Conservation (phyloP, 2,113 vertebrate genomes). For the Haliaeetus leucogaster region DNA sequence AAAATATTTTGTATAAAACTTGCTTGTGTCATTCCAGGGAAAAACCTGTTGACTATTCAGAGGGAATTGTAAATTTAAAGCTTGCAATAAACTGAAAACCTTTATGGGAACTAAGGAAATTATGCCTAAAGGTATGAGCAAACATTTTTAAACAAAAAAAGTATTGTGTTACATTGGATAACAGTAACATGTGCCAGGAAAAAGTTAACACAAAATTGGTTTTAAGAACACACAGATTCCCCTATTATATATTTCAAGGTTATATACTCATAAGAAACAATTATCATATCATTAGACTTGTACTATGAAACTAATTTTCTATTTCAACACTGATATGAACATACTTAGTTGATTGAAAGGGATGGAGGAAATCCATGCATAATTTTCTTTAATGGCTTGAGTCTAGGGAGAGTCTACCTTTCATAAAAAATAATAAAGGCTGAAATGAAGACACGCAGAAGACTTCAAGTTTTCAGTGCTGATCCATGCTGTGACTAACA, state of each 20-base stretch:
- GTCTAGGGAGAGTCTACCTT: background rate
- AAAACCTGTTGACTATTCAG: background rate
- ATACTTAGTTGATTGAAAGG: slow-evolving; percentile 27
- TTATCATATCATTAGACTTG: slow-evolving; percentile 43
- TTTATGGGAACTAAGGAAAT: background rate
- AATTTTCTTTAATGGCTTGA: slow-evolving; percentile 40
- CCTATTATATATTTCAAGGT: slow-evolving; percentile 16
- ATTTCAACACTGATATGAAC: slow-evolving; percentile 41
- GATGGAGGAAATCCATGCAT: slow-evolving; percentile 7
- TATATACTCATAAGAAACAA: slow-evolving; percentile 46
- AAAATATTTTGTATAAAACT: background rate
- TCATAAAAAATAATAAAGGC: background rate
- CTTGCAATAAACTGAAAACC: background rate
- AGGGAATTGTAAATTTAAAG: background rate
- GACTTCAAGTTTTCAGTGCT: background rate
- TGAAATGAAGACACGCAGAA: background rate
- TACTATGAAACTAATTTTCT: slow-evolving; percentile 53
- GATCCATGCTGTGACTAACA: background rate
- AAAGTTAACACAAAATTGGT: background rate
- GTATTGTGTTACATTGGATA: background rate
- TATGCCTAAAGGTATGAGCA: background rate
- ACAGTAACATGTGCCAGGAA: background rate
- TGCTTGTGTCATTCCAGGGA: background rate
- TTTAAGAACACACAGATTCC: background rate
- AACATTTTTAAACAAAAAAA: background rate